A percentile compares a stretch with the other conserved stretches of the same genome.
Conservation (phyloP, 2,113 vertebrate species). For the Salminus brasiliensis region DNA sequence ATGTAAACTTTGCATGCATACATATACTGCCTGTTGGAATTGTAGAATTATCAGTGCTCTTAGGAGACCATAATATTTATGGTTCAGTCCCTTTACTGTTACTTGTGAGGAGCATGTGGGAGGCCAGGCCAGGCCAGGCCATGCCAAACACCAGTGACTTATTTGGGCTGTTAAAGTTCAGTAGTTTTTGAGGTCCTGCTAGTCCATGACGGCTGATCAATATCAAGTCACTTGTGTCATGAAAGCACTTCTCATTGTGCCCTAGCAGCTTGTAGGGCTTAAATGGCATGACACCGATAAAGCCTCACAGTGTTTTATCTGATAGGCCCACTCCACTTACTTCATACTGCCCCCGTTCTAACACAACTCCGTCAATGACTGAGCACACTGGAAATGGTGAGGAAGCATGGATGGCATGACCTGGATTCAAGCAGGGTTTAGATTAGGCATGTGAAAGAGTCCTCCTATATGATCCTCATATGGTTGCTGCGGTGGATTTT, state of each 20-base stretch:
- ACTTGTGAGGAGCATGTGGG: no score
- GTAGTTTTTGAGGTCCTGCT: neutral
- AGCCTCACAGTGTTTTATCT: neutral
- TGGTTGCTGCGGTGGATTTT: constrained; percentile 14
- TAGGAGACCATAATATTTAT: no score
- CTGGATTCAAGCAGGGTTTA: constrained; percentile 9
- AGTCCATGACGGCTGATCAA: neutral
- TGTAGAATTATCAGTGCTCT: no score
- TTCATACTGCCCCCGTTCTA: neutral
- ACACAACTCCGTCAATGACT: neutral
- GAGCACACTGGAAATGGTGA: neutral
- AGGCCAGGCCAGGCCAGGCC: no score
- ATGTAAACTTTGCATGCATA: no score
- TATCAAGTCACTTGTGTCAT: constrained; percentile 2
- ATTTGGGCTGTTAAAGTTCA: neutral
- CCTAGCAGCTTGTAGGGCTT: neutral
- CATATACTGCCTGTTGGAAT: no score
- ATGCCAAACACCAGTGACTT: neutral
- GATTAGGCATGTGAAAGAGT: neutral
- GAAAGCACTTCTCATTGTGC: neutral
- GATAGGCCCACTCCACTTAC: neutral
- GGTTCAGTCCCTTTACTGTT: no score
- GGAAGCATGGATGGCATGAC: constrained; percentile 11
- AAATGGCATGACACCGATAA: neutral
- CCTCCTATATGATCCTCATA: constrained; percentile 23